phyloP scores from a whole-genome alignment of 1,140 invertebrate species.

The Paracyclopina nana region DNA sequence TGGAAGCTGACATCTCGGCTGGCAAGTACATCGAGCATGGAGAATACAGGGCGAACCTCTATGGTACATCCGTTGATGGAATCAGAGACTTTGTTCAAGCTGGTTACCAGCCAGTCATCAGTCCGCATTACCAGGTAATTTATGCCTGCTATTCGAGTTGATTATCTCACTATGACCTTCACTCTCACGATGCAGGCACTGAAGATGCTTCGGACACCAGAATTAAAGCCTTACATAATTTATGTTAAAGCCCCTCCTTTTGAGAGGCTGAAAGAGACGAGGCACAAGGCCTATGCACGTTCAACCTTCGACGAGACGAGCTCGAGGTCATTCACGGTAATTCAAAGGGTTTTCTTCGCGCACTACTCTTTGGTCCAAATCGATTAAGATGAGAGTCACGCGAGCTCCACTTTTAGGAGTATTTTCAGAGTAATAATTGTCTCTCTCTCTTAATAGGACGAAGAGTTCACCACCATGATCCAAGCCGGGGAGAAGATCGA shows the following conservation, averaged over 20 bases:
- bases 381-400: no score
- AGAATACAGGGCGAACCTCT: constrained; percentile 90
- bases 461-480: constrained; percentile 77
- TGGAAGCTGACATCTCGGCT: constrained; percentile 66
- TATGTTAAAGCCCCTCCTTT: constrained; percentile 79
- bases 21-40: constrained; percentile 90
- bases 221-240: constrained; percentile 83
- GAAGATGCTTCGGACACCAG: constrained; percentile 67
- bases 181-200: constrained; percentile 44
- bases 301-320: no score
- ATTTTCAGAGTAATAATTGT: no score
- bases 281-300: constrained; percentile 55
- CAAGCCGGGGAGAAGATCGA: constrained; percentile 71
- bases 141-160: not conserved
- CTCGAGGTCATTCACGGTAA: not conserved
- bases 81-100: constrained; percentile 66
- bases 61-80: constrained; percentile 77
- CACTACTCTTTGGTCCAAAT: no score
- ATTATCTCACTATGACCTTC: not conserved
- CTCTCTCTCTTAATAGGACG: constrained; percentile 43
- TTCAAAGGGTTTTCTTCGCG: no score
- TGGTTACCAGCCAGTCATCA: constrained; percentile 76
- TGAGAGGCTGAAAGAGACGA: constrained; percentile 59
- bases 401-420: constrained; percentile 80
- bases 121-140: constrained; percentile 60